Base-by-base conservation (phyloP, 2,888 invertebrate genomes). In the Entomobrya proxima region DNA sequence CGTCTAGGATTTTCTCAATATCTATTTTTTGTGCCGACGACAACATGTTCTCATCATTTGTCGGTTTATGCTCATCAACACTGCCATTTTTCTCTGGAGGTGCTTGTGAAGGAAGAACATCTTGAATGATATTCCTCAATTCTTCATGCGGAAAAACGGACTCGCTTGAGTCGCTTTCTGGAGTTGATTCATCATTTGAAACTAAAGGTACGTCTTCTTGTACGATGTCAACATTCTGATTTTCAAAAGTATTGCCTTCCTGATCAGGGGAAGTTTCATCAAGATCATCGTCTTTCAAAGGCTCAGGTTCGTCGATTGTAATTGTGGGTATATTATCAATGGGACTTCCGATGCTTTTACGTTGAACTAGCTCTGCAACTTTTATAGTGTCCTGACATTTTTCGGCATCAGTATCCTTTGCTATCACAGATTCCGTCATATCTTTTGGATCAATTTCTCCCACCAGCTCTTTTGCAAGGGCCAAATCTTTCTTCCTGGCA, bases 1-100 rank as follows among this genome's bases (percentile, higher is more conserved):
- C 74, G 21, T 74, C 74, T n/a, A 74, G 50, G 4, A 74, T 30
- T 50, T 74, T 74, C 13, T n/a, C 74, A 6, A 74, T 0, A 30
- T 47, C 74, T 32, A 74, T 13, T n/a, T n/a, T n/a, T n/a, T 47
- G 74, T 15, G 44, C n/a, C 18, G 30, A 47, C 7, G 74, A n/a
- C 21, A 40, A 40, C 0, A 9, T n/a, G 1, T 67, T n/a, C 3
- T 13, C 74, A 21, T 24, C 7, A 1, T 0, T 5, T 50, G 27
- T 47, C 4, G 27, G 27, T 15, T 30, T 47, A 15, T 44, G n/a
- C 9, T 11, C 44, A 1, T 24, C 24, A 18, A 6, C 1, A 37
- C 7, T 55, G 3, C 6, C n/a, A 27, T 55, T n/a, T 18, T 27
- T 11, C 21, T 24, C 58, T n/a, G 58, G 32, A 37, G 24, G 15